Base-by-base conservation (phyloP, 2,888 invertebrate genomes). In the Empis livida region DNA sequence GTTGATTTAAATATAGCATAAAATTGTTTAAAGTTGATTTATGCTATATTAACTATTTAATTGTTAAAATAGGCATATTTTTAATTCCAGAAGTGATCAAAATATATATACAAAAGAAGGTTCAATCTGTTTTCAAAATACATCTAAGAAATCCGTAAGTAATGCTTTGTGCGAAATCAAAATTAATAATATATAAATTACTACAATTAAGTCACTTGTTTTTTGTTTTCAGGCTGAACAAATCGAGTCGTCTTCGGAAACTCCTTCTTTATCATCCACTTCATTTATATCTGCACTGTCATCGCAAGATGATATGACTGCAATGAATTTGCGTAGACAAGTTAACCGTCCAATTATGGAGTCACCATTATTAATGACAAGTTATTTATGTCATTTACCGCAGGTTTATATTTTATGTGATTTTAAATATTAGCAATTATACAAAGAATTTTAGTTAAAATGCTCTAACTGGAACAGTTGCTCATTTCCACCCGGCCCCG, bases 241-340 rank as follows among this genome's bases (percentile, higher is more conserved):
- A 27, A 8, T 27, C 11, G 72, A 73, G 50, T 76, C 81, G 1
- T 85, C 85, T 13, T 85, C 86, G 0, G 88, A 87, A 59, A 82
- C 82, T 27, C 82, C 82, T 37, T 88, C 87, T 1, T 76, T 88
- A 15, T 89, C 89, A 1, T 87, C 86, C 23, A 87, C 82, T 2
- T 88, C 88, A 1, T 89, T 89, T 57, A 89, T 85, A 56, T 93
- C 92, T 1, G 93, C 92, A 4, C 82, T 90, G 54, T 93, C 90
- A 1, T 93, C 91, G 11, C 92, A 92, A 65, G 92, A 93, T 69
- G 92, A 92, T 62, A 82, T 90, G 68, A 90, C 90, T 0, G 69
- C 92, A 46, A 90, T 96, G 0, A 93, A 95, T 69, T 74, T 96
- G 14, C 93, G 94, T 60, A 89, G 91, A 80, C 95, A 96, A 72